Conservation (phyloP, 2,797 vertebrate species). For the Enteromius argenteus region DNA sequence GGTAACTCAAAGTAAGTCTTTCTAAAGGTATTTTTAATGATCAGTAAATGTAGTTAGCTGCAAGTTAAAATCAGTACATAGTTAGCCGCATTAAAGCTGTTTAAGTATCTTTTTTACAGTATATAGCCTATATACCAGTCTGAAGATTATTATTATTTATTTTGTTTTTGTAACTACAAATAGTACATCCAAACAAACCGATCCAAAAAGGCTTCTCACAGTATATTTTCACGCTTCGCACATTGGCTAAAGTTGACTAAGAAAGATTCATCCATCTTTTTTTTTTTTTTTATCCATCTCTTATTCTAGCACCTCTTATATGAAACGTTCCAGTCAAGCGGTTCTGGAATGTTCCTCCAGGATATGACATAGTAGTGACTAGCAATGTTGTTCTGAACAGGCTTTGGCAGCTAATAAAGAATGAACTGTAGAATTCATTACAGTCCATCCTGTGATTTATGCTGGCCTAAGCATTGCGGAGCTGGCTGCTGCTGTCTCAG, state of each 20-base stretch:
- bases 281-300: background rate
- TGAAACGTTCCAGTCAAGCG: background rate
- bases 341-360: slow-evolving; percentile 35
- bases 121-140: background rate
- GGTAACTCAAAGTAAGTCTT: background rate
- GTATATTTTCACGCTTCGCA: background rate
- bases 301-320: background rate
- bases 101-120: background rate
- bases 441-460: slow-evolving; percentile 59
- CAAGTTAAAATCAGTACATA: background rate
- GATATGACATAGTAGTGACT: slow-evolving; percentile 44
- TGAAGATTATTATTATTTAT: background rate
- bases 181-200: background rate
- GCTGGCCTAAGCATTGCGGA: slow-evolving; percentile 30
- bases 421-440: slow-evolving; percentile 64
- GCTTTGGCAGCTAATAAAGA: slow-evolving; percentile 51
- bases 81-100: background rate
- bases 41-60: background rate
- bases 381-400: slow-evolving; percentile 41
- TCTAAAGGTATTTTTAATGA: background rate
- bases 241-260: background rate
- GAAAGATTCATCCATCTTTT: background rate
- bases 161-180: background rate
- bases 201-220: background rate
- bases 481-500: slow-evolving; percentile 39